Evolutionary conservation across 2,888 invertebrate genomes (phyloP).

Genomic region (Dioctria rufipes): DNA sequence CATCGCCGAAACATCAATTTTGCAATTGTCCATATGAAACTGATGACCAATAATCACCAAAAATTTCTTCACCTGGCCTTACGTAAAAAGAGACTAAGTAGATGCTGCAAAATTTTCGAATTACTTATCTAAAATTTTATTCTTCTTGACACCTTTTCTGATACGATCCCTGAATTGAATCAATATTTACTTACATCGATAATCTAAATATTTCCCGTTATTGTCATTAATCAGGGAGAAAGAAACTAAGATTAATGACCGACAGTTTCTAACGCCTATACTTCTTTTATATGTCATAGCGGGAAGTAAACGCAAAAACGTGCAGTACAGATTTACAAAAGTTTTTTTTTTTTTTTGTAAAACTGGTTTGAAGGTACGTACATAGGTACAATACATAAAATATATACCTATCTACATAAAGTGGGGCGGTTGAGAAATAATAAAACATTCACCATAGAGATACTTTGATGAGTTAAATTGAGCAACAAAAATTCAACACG

Average conservation of each 20-base stretch:
- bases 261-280: too few relatives aligned
- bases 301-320: neutral
- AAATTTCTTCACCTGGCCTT: neutral
- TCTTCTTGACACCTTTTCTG: too few relatives aligned
- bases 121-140: too few relatives aligned
- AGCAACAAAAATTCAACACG: neutral
- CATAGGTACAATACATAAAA: neutral
- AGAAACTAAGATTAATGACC: too few relatives aligned
- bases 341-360: too few relatives aligned
- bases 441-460: neutral
- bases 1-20: neutral
- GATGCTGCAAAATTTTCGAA: too few relatives aligned
- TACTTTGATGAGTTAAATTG: neutral
- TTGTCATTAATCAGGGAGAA: too few relatives aligned
- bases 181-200: too few relatives aligned
- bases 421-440: neutral
- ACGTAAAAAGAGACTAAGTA: neutral
- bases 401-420: neutral
- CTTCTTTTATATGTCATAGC: too few relatives aligned
- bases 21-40: neutral
- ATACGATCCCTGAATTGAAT: too few relatives aligned
- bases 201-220: neutral
- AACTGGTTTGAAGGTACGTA: too few relatives aligned
- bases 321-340: neutral
- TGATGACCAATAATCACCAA: conserved; percentile 1